Percentiles rank a stretch among this genome's conserved stretches.
phyloP scores from a whole-genome alignment of 2,797 vertebrate genomes.

The Anolis apletophallus region DNA sequence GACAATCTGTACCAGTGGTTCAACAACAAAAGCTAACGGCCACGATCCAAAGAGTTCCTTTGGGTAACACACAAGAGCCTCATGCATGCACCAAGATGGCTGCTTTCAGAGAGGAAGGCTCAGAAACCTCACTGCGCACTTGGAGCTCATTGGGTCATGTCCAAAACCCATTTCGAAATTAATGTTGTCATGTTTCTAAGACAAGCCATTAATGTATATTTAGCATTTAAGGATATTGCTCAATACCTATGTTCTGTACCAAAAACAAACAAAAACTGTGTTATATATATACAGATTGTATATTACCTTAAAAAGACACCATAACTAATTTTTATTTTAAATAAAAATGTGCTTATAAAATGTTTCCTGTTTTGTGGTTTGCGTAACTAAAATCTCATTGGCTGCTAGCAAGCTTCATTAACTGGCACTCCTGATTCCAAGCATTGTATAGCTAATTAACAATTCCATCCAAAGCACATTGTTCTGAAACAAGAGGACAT shows the following conservation, averaged over 20 bases:
- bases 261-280: conserved; percentile 74
- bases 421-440: neutral
- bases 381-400: conserved; percentile 8
- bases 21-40: conserved; percentile 66
- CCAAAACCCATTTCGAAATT: conserved; percentile 56
- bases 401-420: neutral
- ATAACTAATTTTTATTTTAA: conserved; percentile 94
- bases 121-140: neutral
- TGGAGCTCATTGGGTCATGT: conserved; percentile 34
- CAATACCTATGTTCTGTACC: conserved; percentile 86
- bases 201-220: conserved; percentile 89
- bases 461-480: neutral
- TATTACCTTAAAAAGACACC: conserved; percentile 84
- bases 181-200: conserved; percentile 87
- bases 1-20: conserved; percentile 77
- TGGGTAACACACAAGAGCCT: neutral
- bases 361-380: conserved; percentile 40
- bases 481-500: neutral
- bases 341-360: conserved; percentile 92
- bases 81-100: neutral
- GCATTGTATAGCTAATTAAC: neutral
- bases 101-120: neutral
- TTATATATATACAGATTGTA: conserved; percentile 78
- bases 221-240: conserved; percentile 85
- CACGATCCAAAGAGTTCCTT: conserved; percentile 31